Evolutionary conservation across 2,113 vertebrate species (phyloP).

Genomic region (Ptilonorhynchus violaceus): DNA sequence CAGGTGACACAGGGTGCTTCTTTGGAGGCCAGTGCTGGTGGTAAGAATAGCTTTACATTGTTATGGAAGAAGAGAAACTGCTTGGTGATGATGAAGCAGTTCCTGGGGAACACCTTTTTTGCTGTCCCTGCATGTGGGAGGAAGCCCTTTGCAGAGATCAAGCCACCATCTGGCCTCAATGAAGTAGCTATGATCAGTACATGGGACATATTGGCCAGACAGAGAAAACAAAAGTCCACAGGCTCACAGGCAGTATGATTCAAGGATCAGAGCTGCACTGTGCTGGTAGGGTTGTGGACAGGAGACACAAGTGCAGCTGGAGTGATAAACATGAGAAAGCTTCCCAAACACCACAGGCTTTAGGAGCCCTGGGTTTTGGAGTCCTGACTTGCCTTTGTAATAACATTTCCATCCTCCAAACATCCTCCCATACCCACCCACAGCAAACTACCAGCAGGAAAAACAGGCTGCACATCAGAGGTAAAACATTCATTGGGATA

Average conservation of each 20-base stretch:
- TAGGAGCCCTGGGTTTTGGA: not conserved
- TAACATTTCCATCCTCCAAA: not conserved
- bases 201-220: accelerated
- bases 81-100: not conserved
- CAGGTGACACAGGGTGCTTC: not conserved
- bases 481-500: not conserved
- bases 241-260: not conserved
- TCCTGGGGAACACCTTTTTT: not conserved
- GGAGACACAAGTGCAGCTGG: not conserved
- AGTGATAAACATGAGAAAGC: not conserved
- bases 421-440: not conserved
- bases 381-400: not conserved
- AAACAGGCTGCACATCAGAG: not conserved
- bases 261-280: not conserved
- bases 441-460: not conserved
- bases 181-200: not conserved
- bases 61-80: not conserved
- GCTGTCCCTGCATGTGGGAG: not conserved
- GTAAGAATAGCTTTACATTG: not conserved
- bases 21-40: not conserved
- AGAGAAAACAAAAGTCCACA: not conserved
- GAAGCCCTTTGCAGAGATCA: not conserved
- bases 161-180: not conserved
- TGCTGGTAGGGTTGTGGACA: not conserved
- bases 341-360: not conserved